Conservation (phyloP, 2,888 invertebrate species). For the Mesopsocus fuscifrons region DNA sequence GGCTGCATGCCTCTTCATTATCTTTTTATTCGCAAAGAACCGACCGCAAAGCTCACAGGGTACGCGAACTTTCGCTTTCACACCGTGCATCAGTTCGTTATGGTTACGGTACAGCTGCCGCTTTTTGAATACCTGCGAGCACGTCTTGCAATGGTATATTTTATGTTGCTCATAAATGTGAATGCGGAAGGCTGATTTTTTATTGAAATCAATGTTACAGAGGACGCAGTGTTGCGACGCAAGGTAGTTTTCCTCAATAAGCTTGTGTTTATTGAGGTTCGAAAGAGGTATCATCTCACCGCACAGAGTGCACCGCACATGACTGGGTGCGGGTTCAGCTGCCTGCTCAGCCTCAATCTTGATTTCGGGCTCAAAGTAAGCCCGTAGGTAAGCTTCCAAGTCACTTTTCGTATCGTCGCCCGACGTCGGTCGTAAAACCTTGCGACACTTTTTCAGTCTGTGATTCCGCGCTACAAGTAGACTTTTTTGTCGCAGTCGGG, state of each 20-base stretch:
- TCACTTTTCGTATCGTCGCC: background rate
- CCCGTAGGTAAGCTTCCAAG: background rate
- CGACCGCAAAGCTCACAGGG: constrained; percentile 3
- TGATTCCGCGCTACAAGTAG: too few relatives aligned
- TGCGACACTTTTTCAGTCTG: too few relatives aligned
- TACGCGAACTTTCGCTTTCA: background rate
- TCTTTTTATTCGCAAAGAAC: constrained; percentile 2
- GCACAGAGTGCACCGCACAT: constrained; percentile 4
- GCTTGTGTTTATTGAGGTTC: constrained; percentile 4
- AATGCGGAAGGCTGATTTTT: constrained; percentile 6
- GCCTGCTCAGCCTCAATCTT: constrained; percentile 5
- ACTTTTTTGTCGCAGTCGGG: too few relatives aligned
- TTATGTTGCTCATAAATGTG: constrained; percentile 8
- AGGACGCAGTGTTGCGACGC: background rate
- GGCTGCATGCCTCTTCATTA: constrained; percentile 1
- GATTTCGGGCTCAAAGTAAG: constrained; percentile 7
- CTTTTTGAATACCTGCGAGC: constrained; percentile 1
- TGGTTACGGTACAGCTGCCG: constrained; percentile 4
- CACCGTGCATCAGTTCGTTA: constrained; percentile 1
- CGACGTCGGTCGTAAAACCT: too few relatives aligned
- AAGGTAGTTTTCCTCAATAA: constrained; percentile 2
- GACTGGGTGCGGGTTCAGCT: too few relatives aligned
- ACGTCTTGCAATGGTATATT: constrained; percentile 5
- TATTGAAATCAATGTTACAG: background rate
- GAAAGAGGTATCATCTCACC: constrained; percentile 5